Percentiles rank a stretch among this genome's conserved stretches.
phyloP scores from a whole-genome alignment of 2,797 vertebrate genomes.

The Austrolebias charrua region DNA sequence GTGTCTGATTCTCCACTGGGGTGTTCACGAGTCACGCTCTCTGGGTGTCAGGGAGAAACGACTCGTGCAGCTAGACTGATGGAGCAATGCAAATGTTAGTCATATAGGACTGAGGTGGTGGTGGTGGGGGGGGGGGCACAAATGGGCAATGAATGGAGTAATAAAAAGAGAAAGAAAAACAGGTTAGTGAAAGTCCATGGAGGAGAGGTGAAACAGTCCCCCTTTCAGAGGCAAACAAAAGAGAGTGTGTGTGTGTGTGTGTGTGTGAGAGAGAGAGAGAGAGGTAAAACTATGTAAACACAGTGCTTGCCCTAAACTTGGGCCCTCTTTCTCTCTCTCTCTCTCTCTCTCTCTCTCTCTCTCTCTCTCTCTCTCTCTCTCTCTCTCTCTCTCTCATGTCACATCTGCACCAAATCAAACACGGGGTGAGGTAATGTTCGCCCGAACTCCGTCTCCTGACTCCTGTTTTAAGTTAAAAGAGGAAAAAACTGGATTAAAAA shows the following conservation, averaged over 20 bases:
- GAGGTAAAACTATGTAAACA: slow-evolving; percentile 83
- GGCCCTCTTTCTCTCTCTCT: too few relatives aligned
- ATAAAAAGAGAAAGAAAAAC: slow-evolving; percentile 76
- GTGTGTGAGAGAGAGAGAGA: slow-evolving; percentile 26
- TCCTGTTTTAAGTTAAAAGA: slow-evolving; percentile 85
- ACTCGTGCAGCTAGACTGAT: slow-evolving; percentile 59
- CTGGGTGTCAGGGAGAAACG: slow-evolving; percentile 65
- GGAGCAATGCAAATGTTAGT: slow-evolving; percentile 69
- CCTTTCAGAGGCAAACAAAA: slow-evolving; percentile 72
- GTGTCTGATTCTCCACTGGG: slow-evolving; percentile 77
- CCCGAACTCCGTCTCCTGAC: slow-evolving; percentile 81
- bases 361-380: too few relatives aligned
- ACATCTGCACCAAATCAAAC: slow-evolving; percentile 89
- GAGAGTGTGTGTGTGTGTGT: slow-evolving; percentile 45
- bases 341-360: too few relatives aligned
- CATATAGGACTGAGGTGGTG: slow-evolving; percentile 46
- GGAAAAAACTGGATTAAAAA: slow-evolving; percentile 74
- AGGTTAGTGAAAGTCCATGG: slow-evolving; percentile 78
- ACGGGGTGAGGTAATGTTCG: slow-evolving; percentile 83
- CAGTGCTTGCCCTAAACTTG: slow-evolving; percentile 80
- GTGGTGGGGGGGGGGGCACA: slow-evolving; percentile 54
- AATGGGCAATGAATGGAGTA: slow-evolving; percentile 73
- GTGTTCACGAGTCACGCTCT: slow-evolving; percentile 74
- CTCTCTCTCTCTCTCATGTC: too few relatives aligned
- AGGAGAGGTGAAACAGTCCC: slow-evolving; percentile 76